phyloP scores from a whole-genome alignment of 2,888 invertebrate genomes.

The Ceratothoa steindachneri region DNA sequence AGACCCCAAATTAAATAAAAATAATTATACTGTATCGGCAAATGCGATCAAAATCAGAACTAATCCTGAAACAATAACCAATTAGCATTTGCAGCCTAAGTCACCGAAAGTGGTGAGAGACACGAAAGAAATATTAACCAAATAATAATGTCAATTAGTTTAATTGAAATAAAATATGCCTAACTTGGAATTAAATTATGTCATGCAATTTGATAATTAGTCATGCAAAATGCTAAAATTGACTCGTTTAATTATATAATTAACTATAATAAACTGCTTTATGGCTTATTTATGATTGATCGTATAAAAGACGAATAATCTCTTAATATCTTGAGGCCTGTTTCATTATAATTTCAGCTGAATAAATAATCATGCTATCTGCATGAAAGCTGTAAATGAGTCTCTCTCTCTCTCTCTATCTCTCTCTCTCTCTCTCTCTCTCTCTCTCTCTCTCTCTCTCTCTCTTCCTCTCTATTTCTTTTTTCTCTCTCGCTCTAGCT shows the following conservation, averaged over 20 bases:
- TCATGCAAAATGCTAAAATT: slow-evolving; percentile 10
- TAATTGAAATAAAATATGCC: slow-evolving; percentile 3
- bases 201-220: slow-evolving; percentile 12
- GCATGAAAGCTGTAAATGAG: no score
- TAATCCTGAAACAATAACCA: no score
- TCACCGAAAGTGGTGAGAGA: no score
- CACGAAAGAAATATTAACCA: no score
- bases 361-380: not conserved
- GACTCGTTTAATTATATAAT: slow-evolving; percentile 7
- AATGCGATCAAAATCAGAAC: no score
- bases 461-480: no score
- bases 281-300: slow-evolving; percentile 9
- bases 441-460: not conserved
- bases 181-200: not conserved
- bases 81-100: no score
- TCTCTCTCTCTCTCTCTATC: not conserved
- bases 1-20: no score
- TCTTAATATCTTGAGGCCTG: not conserved
- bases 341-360: not conserved
- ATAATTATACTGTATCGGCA: no score
- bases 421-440: not conserved
- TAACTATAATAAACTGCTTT: slow-evolving; percentile 1
- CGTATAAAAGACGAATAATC: not conserved
- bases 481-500: not conserved
- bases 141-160: slow-evolving; percentile 6